phyloP scores from a whole-genome alignment of 2,888 invertebrate genomes.

The Lamproptera curius region DNA sequence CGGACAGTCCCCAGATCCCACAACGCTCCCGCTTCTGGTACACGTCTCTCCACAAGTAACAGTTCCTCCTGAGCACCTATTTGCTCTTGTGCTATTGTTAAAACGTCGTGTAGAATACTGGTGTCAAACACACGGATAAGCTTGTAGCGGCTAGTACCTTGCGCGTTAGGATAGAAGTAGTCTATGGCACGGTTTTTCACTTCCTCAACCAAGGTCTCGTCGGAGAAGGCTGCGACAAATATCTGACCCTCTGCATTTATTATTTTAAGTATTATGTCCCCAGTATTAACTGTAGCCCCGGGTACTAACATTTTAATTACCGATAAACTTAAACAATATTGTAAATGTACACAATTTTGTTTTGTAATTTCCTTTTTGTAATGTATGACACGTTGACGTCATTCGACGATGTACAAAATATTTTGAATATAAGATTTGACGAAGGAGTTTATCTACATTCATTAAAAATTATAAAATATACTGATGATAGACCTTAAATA shows the following conservation, averaged over 20 bases:
- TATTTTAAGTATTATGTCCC: conserved; percentile 49
- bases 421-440: too few species aligned
- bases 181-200: conserved; percentile 60
- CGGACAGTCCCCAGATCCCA: conserved; percentile 66
- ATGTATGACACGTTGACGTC: too few species aligned
- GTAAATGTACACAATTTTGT: too few species aligned
- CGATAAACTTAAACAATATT: too few species aligned
- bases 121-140: conserved; percentile 60
- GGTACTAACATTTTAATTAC: conserved; percentile 60
- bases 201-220: conserved; percentile 62
- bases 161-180: conserved; percentile 61
- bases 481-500: too few species aligned
- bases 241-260: conserved; percentile 63
- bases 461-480: too few species aligned
- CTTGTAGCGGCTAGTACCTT: conserved; percentile 54
- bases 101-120: conserved; percentile 57
- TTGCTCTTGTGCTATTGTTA: conserved; percentile 59
- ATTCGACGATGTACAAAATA: too few species aligned
- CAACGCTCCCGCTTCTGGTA: conserved; percentile 57
- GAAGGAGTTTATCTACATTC: too few species aligned
- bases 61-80: conserved; percentile 58
- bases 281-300: conserved; percentile 45
- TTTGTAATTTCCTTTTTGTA: too few species aligned
- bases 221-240: conserved; percentile 51
- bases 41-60: conserved; percentile 53